Evolutionary conservation across 2,113 vertebrate species (phyloP), one percentile per base, ranked within the genome.

Genomic region (Pontoporia blainvillei): DNA sequence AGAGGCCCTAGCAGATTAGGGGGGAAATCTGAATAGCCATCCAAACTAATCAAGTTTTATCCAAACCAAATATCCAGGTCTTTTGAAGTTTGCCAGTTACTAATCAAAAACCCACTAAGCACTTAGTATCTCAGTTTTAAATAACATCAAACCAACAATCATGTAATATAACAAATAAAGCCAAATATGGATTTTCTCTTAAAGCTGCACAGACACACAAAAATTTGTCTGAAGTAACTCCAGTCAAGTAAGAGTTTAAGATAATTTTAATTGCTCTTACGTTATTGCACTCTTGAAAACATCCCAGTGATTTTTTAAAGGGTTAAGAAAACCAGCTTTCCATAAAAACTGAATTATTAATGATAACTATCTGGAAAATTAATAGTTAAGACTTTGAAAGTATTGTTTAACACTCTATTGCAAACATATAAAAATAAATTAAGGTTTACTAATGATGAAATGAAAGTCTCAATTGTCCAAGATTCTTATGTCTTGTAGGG

Each of bases 51-150:
- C 86, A 97, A 76, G 31, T 34, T 92, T 97, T 85, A 76, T 94
- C 95, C 85, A 96, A 97, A 96, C 44, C 46, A 97, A 96, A 97
- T 86, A 87, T 41, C 10, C 46, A 94, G 34, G 15, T 14, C 52
- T 96, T 97, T 93, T 86, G 81, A 96, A 91, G 62, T 94, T 81
- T 69, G 23, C 94, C 78, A 94, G 46, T 83, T 81, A 91, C 66
- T 96, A 92, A 97, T 91, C 87, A 96, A 96, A 97, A 94, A 34
- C 61, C 90, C 36, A 94, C 66, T 91, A 92, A 96, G 76, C 11
- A 14, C 27, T 96, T 87, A 94, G 59, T 90, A 82, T 83, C 71
- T 92, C 75, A 86, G 67, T 96, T 96, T 97, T 96, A 88, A 93
- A 92, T 76, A 57, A 61, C 90, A 95, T 91, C 73, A 84, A 79